Base-by-base conservation (phyloP, 2,113 vertebrate species). In the Nothocercus nigrocapillus region DNA sequence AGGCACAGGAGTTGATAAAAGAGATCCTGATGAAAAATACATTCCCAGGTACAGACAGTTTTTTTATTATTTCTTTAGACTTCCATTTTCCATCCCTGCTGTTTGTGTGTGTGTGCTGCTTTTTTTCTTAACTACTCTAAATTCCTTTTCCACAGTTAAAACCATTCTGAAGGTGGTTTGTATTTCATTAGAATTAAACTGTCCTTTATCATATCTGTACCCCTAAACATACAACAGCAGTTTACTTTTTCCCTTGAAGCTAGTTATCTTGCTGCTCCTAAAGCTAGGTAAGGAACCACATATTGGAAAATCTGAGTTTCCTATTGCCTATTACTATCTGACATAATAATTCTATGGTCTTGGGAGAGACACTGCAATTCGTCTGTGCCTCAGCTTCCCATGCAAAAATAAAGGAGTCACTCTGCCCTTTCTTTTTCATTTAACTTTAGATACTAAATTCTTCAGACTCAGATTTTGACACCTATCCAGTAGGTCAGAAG, bases 341-440 rank as follows among this genome's bases (percentile, higher is more conserved):
- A 72, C 63, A 47, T 14, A 78, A n/a, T 51, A 72, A 53, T 28
- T 76, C 21, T 80, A 12, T 11, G 36, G 1, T 59, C 22, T 61
- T 88, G 45, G 11, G 38, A 62, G 24, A 51, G 36, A 58, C 49
- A 44, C 12, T 47, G 6, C 69, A 74, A 63, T 72, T 91, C 32
- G 7, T 80, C 28, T 1, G 2, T 83, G 62, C 25, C 25, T 83
- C 38, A 25, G 24, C 22, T 80, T 15, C 36, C 38, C 62, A 1
- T 67, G n/a, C 83, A 15, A 78, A 78, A 70, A 70, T 70, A 2
- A 72, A 79, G 19, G 21, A 34, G 12, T 7, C 51, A 42, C 36
- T 61, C 61, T 32, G 1, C 75, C 28, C 7, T 5, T 32, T 44
- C 21, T 2, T 0, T 3, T 3, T 2, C 7, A 56, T 87, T 59